Evolutionary conservation across 1,140 invertebrate genomes (phyloP), one percentile per base, ranked within the genome.

Genomic region (Temnothorax curvispinosus): DNA sequence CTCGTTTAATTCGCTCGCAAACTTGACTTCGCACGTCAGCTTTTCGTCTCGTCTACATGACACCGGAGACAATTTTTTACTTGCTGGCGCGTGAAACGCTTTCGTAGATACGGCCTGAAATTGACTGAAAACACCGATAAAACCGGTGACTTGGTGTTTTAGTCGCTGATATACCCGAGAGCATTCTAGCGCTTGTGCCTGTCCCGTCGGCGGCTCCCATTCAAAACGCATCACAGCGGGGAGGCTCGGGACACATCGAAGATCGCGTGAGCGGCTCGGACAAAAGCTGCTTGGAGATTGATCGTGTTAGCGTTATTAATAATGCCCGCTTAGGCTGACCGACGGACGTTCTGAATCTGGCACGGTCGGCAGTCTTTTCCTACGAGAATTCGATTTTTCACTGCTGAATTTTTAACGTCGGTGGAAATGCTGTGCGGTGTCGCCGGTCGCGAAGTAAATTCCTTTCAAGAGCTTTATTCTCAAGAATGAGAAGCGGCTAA

Each of bases 251-350:
- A 76, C 27, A 52, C 64, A 50, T 65, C 54, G 60, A 80, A 71
- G 74, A 80, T 84, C 74, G 78, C 65, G 38, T 44, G 72, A 54
- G 54, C 11, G 8, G 8, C 35, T 56, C 50, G 72, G 38, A 89
- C 69, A 87, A 87, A 80, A 76, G 67, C n/a, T 76, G 41, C 18
- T 56, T 54, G 60, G 54, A 85, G 86, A 78, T 88, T 84, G 75
- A 89, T 89, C 75, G 60, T 52, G 88, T 90, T 82, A 65, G 35
- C 78, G 67, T 90, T 89, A 87, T 90, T 87, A 89, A 90, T 90
- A 90, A 90, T 90, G 89, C 65, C 27, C 64, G 58, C 54, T 64
- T 58, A 72, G 71, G 52, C 69, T 50, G 71, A 38, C 41, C 52
- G 41, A 82, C 35, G 41, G 58, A 60, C 84, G 65, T 60, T 15